These are phyloP conservation scores for Dromaius novaehollandiae DNA, from an alignment of 2,113 vertebrate species.

Conservation along the genomic window DNA sequence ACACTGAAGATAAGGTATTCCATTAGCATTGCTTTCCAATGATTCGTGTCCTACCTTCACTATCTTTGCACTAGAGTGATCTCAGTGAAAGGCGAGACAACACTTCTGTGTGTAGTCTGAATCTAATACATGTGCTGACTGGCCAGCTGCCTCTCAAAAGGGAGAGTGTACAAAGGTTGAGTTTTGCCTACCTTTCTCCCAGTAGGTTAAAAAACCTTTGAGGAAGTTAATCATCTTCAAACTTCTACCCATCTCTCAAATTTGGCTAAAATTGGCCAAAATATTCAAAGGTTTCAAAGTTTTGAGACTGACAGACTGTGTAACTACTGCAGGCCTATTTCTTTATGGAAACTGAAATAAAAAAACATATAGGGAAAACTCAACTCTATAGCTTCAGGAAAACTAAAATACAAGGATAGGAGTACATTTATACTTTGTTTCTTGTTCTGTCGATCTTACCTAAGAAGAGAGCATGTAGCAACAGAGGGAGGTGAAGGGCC, in stretches of 20 bases:
- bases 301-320: not conserved
- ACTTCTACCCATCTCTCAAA: not conserved
- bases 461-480: constrained; percentile 95
- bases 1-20: not conserved
- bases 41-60: not conserved
- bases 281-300: not conserved
- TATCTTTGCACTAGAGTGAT: not conserved
- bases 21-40: not conserved
- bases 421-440: not conserved
- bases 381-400: not conserved
- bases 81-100: not conserved
- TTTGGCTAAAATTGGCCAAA: not conserved
- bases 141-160: not conserved
- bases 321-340: not conserved
- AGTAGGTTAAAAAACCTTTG: not conserved
- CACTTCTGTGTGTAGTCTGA: not conserved
- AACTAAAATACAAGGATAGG: not conserved
- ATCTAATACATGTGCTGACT: not conserved
- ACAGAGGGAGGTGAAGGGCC: constrained; percentile 93
- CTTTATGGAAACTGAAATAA: not conserved
- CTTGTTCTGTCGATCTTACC: constrained; percentile 77
- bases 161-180: not conserved
- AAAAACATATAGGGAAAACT: not conserved
- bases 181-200: not conserved
- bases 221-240: not conserved